These are phyloP conservation scores for Nomada lathburiana DNA, from an alignment of 2,888 invertebrate genomes.

Conservation along the genomic window DNA sequence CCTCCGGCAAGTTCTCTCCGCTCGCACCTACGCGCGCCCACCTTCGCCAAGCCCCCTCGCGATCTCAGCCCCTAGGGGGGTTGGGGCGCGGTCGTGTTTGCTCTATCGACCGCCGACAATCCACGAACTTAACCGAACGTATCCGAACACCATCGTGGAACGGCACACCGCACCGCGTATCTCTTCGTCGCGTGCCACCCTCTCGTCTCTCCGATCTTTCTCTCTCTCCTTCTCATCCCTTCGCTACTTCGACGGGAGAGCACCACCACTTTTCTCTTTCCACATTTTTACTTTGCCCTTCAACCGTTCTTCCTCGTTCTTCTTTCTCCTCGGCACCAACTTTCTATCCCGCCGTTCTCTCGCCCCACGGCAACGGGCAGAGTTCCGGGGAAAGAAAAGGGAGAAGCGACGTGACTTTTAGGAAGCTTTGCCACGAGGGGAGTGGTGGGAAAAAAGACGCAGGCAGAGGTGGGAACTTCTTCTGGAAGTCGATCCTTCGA, in stretches of 20 bases:
- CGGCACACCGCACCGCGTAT: constrained; percentile 71
- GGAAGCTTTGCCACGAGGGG: constrained; percentile 37
- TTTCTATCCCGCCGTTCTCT: not conserved
- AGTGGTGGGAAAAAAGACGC: constrained; percentile 32
- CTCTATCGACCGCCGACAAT: constrained; percentile 84
- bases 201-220: constrained; percentile 19
- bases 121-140: constrained; percentile 80
- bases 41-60: constrained; percentile 26
- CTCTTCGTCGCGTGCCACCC: constrained; percentile 69
- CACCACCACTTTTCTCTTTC: constrained; percentile 10
- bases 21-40: constrained; percentile 54
- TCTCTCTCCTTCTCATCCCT: constrained; percentile 6
- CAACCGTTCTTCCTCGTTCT: constrained; percentile 7
- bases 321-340: constrained; percentile 2
- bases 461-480: constrained; percentile 47
- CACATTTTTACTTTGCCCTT: not conserved
- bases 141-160: constrained; percentile 74
- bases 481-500: constrained; percentile 48
- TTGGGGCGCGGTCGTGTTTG: constrained; percentile 85
- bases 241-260: constrained; percentile 1
- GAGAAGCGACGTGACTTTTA: constrained; percentile 55
- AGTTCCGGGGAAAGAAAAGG: constrained; percentile 25
- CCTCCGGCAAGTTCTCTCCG: constrained; percentile 54
- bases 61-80: constrained; percentile 72
- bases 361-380: constrained; percentile 15